Evolutionary conservation across 1,140 invertebrate species (phyloP).

Genomic region (Schlechtendalia chinensis): DNA sequence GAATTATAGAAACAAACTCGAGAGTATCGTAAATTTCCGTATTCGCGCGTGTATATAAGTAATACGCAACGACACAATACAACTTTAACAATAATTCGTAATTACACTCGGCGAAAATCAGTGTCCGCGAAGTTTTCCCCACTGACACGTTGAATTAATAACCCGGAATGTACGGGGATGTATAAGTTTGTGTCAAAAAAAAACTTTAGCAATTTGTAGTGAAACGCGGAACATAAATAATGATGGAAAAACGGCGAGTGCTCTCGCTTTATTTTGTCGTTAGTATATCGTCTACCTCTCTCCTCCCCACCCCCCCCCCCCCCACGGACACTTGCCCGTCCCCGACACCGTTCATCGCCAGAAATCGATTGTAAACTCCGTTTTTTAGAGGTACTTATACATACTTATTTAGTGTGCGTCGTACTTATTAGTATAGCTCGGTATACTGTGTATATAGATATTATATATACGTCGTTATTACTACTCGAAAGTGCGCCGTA

Average conservation of each 20-base stretch:
- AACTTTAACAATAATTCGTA: conserved; percentile 48
- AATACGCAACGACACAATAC: background rate
- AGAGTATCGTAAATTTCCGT: too few relatives aligned
- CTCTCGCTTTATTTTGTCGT: conserved; percentile 45
- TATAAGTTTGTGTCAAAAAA: conserved; percentile 46
- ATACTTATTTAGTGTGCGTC: too few relatives aligned
- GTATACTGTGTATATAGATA: background rate
- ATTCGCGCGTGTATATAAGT: too few relatives aligned
- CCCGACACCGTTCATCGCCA: background rate
- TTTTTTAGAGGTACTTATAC: conserved; percentile 7
- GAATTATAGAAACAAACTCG: too few relatives aligned
- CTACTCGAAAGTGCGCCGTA: background rate
- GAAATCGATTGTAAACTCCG: conserved; percentile 40
- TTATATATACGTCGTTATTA: background rate
- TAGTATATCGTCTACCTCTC: background rate
- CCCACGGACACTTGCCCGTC: background rate
- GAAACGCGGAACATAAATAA: conserved; percentile 39
- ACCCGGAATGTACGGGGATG: conserved; percentile 18
- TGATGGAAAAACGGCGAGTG: conserved; percentile 28
- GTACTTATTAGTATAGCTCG: background rate
- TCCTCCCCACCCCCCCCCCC: too few relatives aligned
- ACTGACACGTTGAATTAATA: conserved; percentile 39
- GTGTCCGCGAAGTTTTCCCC: conserved; percentile 35
- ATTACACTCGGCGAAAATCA: conserved; percentile 40
- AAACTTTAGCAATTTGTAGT: conserved; percentile 49